Conservation (phyloP, 2,797 vertebrate genomes). For the Neoniphon sammara region DNA sequence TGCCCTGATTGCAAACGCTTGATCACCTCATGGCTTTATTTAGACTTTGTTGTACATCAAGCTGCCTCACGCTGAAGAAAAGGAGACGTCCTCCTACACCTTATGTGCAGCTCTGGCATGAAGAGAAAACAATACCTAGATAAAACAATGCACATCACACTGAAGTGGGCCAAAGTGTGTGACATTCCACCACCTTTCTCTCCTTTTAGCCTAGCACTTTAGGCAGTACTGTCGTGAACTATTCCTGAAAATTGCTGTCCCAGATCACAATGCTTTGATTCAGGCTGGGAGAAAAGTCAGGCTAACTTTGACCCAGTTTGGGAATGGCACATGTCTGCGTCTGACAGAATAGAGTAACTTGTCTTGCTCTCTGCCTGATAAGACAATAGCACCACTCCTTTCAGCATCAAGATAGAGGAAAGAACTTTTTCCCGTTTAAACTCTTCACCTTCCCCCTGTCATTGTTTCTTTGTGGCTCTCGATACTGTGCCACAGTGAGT, state of each 20-base stretch:
- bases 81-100: too few relatives aligned
- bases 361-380: neutral
- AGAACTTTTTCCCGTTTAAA: constrained; percentile 25
- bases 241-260: constrained; percentile 3
- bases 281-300: constrained; percentile 34
- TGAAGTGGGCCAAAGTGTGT: neutral
- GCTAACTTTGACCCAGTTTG: constrained; percentile 35
- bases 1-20: too few relatives aligned
- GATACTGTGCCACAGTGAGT: constrained; percentile 19
- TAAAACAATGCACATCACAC: neutral
- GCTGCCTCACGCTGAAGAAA: too few relatives aligned
- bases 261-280: constrained; percentile 32
- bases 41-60: too few relatives aligned
- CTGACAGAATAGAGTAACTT: constrained; percentile 8
- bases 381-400: constrained; percentile 34
- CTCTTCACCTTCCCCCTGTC: constrained; percentile 55
- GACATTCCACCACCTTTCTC: neutral
- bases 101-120: neutral
- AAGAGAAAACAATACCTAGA: neutral
- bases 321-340: constrained; percentile 7
- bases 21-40: too few relatives aligned
- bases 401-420: constrained; percentile 38
- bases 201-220: constrained; percentile 17
- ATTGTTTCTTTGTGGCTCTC: constrained; percentile 35
- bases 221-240: neutral